phyloP scores from a whole-genome alignment of 2,797 vertebrate species.

The Tokudaia tokunoshimensis region DNA sequence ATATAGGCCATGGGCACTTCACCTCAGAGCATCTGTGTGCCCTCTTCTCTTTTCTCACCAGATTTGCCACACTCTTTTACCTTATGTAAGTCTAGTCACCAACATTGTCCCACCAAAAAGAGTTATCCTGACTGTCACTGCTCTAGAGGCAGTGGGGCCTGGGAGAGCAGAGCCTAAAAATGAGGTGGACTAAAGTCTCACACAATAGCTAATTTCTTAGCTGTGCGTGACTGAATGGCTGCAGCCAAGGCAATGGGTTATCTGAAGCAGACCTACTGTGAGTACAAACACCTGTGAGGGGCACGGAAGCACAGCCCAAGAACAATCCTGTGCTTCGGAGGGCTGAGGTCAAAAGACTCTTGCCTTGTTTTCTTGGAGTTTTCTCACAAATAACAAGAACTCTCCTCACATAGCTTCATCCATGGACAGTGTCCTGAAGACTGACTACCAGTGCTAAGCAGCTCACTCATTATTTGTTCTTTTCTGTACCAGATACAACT shows the following conservation, averaged over 20 bases:
- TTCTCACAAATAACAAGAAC: neutral
- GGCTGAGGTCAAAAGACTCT: neutral
- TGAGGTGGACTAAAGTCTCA: neutral
- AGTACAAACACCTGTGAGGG: neutral
- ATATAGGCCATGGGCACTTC: neutral
- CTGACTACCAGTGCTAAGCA: neutral
- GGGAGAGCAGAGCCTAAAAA: neutral
- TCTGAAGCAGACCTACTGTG: neutral
- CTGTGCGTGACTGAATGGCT: neutral
- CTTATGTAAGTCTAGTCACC: neutral
- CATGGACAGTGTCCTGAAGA: neutral
- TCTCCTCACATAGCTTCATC: neutral
- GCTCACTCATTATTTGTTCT: neutral
- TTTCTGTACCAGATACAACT: neutral
- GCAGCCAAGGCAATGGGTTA: neutral
- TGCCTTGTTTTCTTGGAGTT: neutral
- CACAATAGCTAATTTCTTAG: neutral
- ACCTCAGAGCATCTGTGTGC: neutral
- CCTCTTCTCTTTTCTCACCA: neutral
- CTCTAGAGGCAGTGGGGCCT: neutral
- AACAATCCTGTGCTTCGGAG: neutral
- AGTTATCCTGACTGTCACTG: neutral
- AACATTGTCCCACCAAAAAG: neutral
- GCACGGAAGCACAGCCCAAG: neutral
- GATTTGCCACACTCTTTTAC: neutral